Evolutionary conservation across 2,797 vertebrate species (phyloP), one percentile per base, ranked within the genome.

Genomic region (Takifugu rubripes): DNA sequence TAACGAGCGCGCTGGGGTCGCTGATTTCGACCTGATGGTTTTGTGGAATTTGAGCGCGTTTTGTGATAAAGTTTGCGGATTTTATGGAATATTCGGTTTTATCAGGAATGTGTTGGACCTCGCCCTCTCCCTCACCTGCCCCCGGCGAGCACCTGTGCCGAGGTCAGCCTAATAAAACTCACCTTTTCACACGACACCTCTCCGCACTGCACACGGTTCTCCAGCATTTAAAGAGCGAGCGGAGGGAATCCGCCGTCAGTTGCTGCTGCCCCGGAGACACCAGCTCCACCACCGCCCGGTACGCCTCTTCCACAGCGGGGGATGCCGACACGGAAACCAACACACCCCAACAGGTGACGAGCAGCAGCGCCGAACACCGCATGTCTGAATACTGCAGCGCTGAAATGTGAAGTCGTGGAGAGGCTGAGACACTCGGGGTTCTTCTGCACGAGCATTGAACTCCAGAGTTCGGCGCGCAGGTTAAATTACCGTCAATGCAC

Each of bases 161-260:
- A 50, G 56, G 42, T 21, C 11, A 51, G 51, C 42, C 59, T 60
- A 66, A 88, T 83, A 87, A 83, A 84, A 68, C 71, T 82, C 77
- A 97, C 95, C 94, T 95, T 94, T 96, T 64, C 95, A 94, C 94
- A 96, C 94, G 94, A 81, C 94, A 89, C 93, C 29, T 51, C 84
- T 5, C 61, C 14, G 73, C 95, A 94, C 52, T 97, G 95, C 95
- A 94, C 95, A 96, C 94, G 95, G 15, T 87, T 86, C 92, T 85
- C 85, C 56, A 94, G 87, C 5, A 57, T 90, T 85, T 92, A 91
- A 95, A 93, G 86, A 94, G 84, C 61, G 79, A 8, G 64, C 60
- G 78, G 53, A 93, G 72, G 0, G 77, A 72, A 9, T 67, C 65
- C 1, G 17, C 66, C 43, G 79, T 77, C 88, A 94, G 89, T 76